phyloP scores from a whole-genome alignment of 2,797 vertebrate genomes.

The Allobates femoralis region DNA sequence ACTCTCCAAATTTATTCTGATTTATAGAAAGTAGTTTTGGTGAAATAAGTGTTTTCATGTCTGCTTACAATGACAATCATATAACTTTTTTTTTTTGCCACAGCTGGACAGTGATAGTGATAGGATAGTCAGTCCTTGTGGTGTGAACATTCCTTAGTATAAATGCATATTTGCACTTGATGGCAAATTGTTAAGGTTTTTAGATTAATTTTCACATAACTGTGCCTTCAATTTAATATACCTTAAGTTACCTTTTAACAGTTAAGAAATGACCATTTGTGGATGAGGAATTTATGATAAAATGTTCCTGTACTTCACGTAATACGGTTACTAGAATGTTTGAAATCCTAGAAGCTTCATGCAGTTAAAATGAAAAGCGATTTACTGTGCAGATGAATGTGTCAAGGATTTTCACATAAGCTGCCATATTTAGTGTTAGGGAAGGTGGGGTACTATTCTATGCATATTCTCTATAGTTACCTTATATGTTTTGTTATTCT shows the following conservation, averaged over 20 bases:
- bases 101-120: neutral
- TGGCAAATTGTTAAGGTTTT: neutral
- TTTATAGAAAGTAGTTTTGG: neutral
- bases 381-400: neutral
- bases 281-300: neutral
- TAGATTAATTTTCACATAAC: neutral
- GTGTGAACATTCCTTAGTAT: neutral
- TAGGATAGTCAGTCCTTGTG: neutral
- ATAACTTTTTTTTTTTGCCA: neutral
- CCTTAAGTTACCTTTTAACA: neutral
- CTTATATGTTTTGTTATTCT: conserved; percentile 20
- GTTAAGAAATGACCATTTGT: neutral
- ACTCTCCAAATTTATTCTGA: neutral
- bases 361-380: neutral
- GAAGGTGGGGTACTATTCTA: neutral
- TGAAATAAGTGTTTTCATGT: neutral
- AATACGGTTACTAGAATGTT: neutral
- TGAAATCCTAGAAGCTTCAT: neutral
- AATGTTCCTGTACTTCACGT: neutral
- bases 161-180: neutral
- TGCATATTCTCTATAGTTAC: conserved; percentile 4
- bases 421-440: neutral
- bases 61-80: neutral
- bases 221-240: conserved; percentile 16
- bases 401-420: neutral